phyloP scores from a whole-genome alignment of 2,797 vertebrate genomes.

The Cephalopachus bancanus region DNA sequence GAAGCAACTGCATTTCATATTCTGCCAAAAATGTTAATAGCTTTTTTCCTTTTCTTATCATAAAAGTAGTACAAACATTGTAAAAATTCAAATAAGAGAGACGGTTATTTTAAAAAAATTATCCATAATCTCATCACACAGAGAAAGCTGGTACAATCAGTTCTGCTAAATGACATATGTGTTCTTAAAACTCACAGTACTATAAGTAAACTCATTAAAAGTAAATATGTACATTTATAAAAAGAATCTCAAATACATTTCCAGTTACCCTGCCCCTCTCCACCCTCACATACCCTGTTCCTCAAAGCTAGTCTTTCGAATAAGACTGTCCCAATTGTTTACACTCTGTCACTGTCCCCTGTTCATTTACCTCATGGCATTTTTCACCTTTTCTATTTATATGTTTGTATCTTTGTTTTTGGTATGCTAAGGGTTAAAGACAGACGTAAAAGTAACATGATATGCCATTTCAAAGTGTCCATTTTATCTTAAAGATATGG shows the following conservation, averaged over 20 bases:
- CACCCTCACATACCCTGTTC: neutral
- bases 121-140: neutral
- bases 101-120: neutral
- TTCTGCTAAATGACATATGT: neutral
- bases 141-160: neutral
- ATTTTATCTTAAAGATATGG: neutral
- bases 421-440: neutral
- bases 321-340: neutral
- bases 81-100: slow-evolving; percentile 32
- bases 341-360: neutral
- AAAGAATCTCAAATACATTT: neutral
- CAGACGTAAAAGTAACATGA: neutral
- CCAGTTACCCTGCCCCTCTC: neutral
- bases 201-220: slow-evolving; percentile 33
- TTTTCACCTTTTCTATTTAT: slow-evolving; percentile 9
- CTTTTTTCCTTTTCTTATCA: slow-evolving; percentile 37
- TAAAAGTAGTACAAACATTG: neutral
- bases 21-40: slow-evolving; percentile 17
- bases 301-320: neutral
- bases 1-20: neutral
- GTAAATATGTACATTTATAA: neutral
- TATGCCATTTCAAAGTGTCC: neutral
- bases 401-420: slow-evolving; percentile 26
- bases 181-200: neutral
- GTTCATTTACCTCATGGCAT: neutral